Evolutionary conservation across 2,113 vertebrate genomes (phyloP).

Genomic region (Prolemur simus): DNA sequence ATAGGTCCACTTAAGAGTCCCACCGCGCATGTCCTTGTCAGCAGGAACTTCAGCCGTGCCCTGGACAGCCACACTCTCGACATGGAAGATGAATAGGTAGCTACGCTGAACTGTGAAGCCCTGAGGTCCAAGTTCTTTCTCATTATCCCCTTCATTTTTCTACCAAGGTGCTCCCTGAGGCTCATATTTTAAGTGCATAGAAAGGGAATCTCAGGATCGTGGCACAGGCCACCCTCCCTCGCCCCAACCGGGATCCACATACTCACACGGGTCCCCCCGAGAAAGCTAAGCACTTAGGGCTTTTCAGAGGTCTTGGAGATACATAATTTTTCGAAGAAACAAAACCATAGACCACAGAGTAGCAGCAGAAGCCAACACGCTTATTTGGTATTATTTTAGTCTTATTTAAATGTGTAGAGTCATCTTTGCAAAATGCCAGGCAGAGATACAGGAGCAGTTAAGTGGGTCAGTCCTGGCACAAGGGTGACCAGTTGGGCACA

Average conservation of each 20-base stretch:
- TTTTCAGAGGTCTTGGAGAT: background rate
- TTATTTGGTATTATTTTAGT: rapidly evolving
- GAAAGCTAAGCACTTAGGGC: background rate
- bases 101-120: conserved; percentile 73
- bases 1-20: conserved; percentile 1
- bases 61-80: conserved; percentile 19
- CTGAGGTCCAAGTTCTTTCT: conserved; percentile 80
- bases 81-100: conserved; percentile 82
- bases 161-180: conserved; percentile 69
- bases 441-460: rapidly evolving
- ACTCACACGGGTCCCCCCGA: background rate
- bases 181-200: conserved; percentile 57
- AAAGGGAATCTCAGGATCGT: conserved; percentile 62
- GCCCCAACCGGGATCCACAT: conserved; percentile 42
- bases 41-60: conserved; percentile 47
- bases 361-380: rapidly evolving
- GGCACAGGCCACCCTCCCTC: conserved; percentile 57
- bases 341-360: rapidly evolving
- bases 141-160: conserved; percentile 83
- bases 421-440: background rate
- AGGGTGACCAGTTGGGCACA: rapidly evolving
- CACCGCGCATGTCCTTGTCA: background rate
- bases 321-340: background rate
- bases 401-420: background rate
- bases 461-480: rapidly evolving